Percentiles rank a stretch among this genome's conserved stretches.
Evolutionary conservation across 1,140 invertebrate species (phyloP).

Genomic region (Mercenaria mercenaria): DNA sequence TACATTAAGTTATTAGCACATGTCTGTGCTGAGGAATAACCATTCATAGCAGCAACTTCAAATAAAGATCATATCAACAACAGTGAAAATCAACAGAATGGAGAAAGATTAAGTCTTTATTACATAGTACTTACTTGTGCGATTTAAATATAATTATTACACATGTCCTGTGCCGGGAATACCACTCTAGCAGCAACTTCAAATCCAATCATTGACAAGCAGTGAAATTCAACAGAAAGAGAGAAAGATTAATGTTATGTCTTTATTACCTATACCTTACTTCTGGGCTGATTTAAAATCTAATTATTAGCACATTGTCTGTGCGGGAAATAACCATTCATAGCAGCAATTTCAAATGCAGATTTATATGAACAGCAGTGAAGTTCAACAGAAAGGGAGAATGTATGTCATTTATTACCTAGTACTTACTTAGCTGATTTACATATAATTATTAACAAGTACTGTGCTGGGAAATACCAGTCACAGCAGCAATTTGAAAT

Average conservation of each 20-base stretch:
- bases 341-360: background rate
- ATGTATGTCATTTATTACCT: background rate
- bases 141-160: background rate
- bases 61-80: too few species aligned
- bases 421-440: constrained; percentile 2
- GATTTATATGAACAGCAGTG: background rate
- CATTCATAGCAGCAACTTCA: too few species aligned
- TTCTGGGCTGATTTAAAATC: background rate
- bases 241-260: background rate
- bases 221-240: background rate
- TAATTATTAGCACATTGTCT: constrained; percentile 46
- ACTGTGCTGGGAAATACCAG: constrained; percentile 22
- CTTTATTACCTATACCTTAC: background rate
- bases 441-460: background rate
- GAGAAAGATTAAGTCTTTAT: background rate
- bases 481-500: background rate
- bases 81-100: too few species aligned
- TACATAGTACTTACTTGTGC: constrained; percentile 3
- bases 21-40: constrained; percentile 51
- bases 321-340: constrained; percentile 29
- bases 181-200: background rate
- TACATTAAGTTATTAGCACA: constrained; percentile 23
- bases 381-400: too few species aligned
- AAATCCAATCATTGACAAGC: background rate
- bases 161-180: constrained; percentile 32